A percentile compares a stretch with the other conserved stretches of the same genome.
Conservation (phyloP, 2,797 vertebrate species). For the Chelonia mydas region DNA sequence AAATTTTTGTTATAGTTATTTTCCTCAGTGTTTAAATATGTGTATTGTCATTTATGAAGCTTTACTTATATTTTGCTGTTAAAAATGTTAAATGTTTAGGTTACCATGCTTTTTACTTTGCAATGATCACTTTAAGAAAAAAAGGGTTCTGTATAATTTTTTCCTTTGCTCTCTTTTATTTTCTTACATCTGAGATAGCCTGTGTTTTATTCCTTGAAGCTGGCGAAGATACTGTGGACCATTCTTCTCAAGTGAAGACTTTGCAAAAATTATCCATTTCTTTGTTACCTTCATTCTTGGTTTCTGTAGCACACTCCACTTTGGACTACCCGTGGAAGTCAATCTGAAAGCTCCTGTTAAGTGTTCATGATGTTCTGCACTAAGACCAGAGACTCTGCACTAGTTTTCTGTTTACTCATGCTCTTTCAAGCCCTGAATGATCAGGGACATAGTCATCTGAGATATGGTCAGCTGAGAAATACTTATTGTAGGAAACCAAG, state of each 20-base stretch:
- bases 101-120: slow-evolving; percentile 18
- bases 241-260: slow-evolving; percentile 14
- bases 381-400: not conserved
- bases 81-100: slow-evolving; percentile 1
- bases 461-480: not conserved
- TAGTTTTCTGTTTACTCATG: slow-evolving; percentile 26
- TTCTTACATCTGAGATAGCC: not conserved
- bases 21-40: not conserved
- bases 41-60: not conserved
- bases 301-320: slow-evolving; percentile 40
- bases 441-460: not conserved
- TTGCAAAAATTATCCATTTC: not conserved
- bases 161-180: not conserved
- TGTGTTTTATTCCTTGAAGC: not conserved
- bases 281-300: slow-evolving; percentile 19
- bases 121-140: slow-evolving; percentile 35
- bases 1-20: slow-evolving; percentile 31
- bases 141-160: not conserved
- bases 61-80: slow-evolving; percentile 22
- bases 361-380: not conserved
- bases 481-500: not conserved
- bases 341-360: slow-evolving; percentile 11
- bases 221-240: not conserved
- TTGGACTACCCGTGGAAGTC: not conserved
- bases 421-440: not conserved